These are phyloP conservation scores for Lynx canadensis DNA, from an alignment of 2,113 vertebrate species.

Conservation along the genomic window DNA sequence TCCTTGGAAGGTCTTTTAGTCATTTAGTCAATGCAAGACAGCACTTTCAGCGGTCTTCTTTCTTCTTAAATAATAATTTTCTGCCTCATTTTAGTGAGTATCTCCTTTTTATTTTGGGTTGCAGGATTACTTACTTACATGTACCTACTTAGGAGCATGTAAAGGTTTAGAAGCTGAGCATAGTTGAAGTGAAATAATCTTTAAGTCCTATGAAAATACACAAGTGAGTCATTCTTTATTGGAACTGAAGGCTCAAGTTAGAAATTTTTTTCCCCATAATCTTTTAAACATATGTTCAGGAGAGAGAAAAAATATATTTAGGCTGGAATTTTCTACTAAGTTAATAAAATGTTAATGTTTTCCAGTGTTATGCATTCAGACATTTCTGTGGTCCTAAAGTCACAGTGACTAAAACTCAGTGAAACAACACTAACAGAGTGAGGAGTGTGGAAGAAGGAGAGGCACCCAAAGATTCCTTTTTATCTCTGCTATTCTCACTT, in stretches of 20 bases:
- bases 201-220: conserved; percentile 75
- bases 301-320: conserved; percentile 74
- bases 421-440: background rate
- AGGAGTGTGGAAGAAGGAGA: background rate
- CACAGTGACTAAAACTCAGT: conserved; percentile 50
- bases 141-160: conserved; percentile 17
- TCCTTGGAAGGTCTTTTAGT: background rate
- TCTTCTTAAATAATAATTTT: background rate
- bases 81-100: background rate
- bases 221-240: conserved; percentile 82
- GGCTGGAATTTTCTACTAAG: conserved; percentile 74
- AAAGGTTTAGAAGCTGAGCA: conserved; percentile 66
- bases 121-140: background rate
- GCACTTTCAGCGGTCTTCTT: background rate
- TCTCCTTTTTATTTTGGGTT: background rate
- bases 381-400: conserved; percentile 62
- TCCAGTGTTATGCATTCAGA: conserved; percentile 52
- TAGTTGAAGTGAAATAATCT: conserved; percentile 65
- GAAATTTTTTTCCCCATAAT: conserved; percentile 80
- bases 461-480: background rate
- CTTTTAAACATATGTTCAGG: conserved; percentile 82
- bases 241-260: conserved; percentile 72
- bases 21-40: background rate
- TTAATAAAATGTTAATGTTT: conserved; percentile 66
- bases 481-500: conserved; percentile 11